Conservation (phyloP, 2,888 invertebrate species). For the Cataglyphis altisquamis region DNA sequence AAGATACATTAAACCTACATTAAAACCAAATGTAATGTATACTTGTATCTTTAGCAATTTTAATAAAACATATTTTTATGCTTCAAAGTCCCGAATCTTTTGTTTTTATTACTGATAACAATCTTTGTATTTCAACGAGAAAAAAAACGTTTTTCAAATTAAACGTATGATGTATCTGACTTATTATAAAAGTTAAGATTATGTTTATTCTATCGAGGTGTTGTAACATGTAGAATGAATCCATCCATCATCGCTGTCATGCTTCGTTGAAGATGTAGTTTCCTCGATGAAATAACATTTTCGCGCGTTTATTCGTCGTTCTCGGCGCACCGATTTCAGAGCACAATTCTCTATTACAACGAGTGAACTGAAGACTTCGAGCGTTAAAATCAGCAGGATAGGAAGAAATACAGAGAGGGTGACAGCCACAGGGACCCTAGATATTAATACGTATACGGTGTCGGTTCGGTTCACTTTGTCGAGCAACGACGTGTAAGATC, state of each 20-base stretch:
- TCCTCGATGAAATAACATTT: background rate
- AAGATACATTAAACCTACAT: too few species aligned
- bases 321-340: slow-evolving; percentile 18
- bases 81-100: too few species aligned
- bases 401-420: slow-evolving; percentile 70
- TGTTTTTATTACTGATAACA: too few species aligned
- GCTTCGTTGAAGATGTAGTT: background rate
- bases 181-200: background rate
- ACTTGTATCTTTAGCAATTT: too few species aligned
- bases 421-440: slow-evolving; percentile 72
- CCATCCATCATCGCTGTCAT: background rate
- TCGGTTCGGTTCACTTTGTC: slow-evolving; percentile 82
- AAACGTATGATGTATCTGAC: background rate
- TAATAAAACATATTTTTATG: too few species aligned
- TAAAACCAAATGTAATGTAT: too few species aligned
- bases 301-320: slow-evolving; percentile 21
- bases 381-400: slow-evolving; percentile 68
- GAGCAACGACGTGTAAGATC: slow-evolving; percentile 84
- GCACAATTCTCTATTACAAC: slow-evolving; percentile 15
- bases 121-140: background rate
- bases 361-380: slow-evolving; percentile 63
- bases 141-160: background rate
- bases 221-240: background rate
- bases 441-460: slow-evolving; percentile 82
- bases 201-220: background rate